These are phyloP conservation scores for Macaca mulatta DNA, from an alignment of 2,113 vertebrate genomes.

Conservation along the genomic window DNA sequence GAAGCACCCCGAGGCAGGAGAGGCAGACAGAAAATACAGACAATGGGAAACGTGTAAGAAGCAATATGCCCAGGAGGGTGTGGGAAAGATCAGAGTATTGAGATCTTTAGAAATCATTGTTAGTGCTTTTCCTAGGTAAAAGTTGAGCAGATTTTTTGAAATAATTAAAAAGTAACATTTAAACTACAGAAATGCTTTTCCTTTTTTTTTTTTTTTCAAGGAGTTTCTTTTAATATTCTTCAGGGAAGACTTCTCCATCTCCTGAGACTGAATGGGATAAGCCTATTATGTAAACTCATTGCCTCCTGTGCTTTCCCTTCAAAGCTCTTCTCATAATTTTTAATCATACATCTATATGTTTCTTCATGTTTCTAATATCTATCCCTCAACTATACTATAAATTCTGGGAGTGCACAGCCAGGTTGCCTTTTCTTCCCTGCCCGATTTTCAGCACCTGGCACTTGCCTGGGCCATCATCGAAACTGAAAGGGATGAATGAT, in stretches of 20 bases:
- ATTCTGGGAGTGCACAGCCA: background rate
- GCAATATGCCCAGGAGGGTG: background rate
- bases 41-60: background rate
- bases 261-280: background rate
- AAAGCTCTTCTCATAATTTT: constrained; percentile 1
- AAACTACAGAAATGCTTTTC: constrained; percentile 28
- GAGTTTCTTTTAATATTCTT: constrained; percentile 43
- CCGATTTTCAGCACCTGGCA: background rate
- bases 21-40: background rate
- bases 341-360: constrained; percentile 30
- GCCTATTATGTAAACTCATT: constrained; percentile 32
- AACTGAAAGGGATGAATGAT: background rate
- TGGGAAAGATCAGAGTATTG: background rate
- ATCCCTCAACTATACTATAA: background rate
- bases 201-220: background rate
- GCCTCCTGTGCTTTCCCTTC: background rate
- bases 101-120: background rate
- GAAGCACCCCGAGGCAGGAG: background rate
- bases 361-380: constrained; percentile 2
- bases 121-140: background rate
- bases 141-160: constrained; percentile 11
- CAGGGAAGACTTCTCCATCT: background rate
- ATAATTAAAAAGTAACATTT: constrained; percentile 62
- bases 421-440: background rate
- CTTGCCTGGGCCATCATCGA: background rate